Evolutionary conservation across 2,797 vertebrate species (phyloP), one percentile per base, ranked within the genome.

Genomic region (Coccyzus lansbergi): DNA sequence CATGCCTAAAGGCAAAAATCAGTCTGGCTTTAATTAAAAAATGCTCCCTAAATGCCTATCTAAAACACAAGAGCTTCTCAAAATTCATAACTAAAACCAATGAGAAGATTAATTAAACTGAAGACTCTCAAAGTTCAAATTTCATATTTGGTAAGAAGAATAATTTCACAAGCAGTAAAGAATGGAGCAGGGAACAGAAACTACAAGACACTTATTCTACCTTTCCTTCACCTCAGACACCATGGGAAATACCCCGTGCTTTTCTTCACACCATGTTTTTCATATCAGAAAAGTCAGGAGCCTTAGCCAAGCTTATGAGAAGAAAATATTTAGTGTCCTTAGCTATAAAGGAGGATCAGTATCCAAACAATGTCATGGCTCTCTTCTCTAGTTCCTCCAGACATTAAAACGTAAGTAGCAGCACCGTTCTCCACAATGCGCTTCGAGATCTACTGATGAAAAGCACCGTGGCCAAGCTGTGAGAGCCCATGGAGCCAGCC

Each of bases 11-110:
- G 88, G 91, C 89, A 91, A 91, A 87, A 75, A 83, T 60, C 62
- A 51, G 26, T 81, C 88, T 70, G 65, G 38, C 55, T 88, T 92
- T 96, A 94, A 94, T 93, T 95, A 93, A 92, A 70, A 70, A 91
- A 77, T n/a, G 72, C 65, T 93, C 86, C 79, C 92, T 83, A 87
- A 94, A 94, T 92, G 72, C 58, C 77, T 68, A 25, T 49, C 51
- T 58, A n/a, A 95, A 92, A 90, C 75, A 86, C 74, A 86, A 63
- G 86, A 92, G 83, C 71, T 70, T 70, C 91, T 71, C 76, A 87
- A 83, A 94, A 89, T 83, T 86, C 67, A 26, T 94, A 92, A 87
- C 72, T 83, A 70, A 83, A 91, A 63, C 44, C 82, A 88, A 38
- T 28, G 52, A 76, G 58, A 91, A 71, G 44, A 69, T 83, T 94